A percentile compares a stretch with the other conserved stretches of the same genome.
These are phyloP conservation scores for Megaustenia siamemsis DNA, from an alignment of 2,888 invertebrate species.

Conservation along the genomic window DNA sequence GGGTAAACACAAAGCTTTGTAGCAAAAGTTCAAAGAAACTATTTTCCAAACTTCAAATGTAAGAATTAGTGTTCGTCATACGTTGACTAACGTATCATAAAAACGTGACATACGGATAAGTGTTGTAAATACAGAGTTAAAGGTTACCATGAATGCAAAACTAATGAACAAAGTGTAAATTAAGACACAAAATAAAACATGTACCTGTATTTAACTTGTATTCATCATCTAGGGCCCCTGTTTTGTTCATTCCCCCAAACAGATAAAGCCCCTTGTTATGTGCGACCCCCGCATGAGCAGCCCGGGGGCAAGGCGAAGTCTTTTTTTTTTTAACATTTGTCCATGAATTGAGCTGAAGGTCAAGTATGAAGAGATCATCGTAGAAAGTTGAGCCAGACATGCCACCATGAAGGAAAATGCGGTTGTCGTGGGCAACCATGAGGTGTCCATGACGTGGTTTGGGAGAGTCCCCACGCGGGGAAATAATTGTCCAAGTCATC, in stretches of 20 bases:
- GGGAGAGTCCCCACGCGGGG: conserved; percentile 74
- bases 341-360: conserved; percentile 75
- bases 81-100: no score
- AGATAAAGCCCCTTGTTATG: conserved; percentile 71
- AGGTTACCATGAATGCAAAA: no score
- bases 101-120: no score
- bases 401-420: conserved; percentile 78
- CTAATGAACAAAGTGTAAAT: no score
- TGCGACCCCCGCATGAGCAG: conserved; percentile 76
- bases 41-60: no score
- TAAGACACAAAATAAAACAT: no score
- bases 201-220: conserved; percentile 76
- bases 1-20: no score
- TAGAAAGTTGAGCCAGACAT: conserved; percentile 78
- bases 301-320: conserved; percentile 73
- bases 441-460: conserved; percentile 79
- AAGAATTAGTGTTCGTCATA: no score
- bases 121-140: no score
- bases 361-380: conserved; percentile 77
- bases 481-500: conserved; percentile 72
- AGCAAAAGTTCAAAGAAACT: no score
- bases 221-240: conserved; percentile 78
- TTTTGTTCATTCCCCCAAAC: conserved; percentile 79
- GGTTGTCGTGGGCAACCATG: conserved; percentile 72
- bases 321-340: conserved; percentile 72